Conservation (phyloP, 2,113 vertebrate species). For the Potamarius usumacintae region DNA sequence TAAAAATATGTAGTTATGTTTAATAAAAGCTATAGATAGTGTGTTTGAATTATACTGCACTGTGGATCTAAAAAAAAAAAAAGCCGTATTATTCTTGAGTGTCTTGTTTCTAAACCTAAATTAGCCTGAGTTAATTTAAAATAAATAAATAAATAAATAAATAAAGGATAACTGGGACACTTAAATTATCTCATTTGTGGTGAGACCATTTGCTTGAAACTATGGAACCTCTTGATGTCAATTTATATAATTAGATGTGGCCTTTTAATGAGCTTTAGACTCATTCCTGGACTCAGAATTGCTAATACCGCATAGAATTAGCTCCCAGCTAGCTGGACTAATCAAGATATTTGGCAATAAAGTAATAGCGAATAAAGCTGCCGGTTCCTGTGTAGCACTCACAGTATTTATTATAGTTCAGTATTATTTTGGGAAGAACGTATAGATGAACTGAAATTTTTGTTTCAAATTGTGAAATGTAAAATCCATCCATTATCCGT, state of each 20-base stretch:
- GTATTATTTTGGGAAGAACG: slow-evolving; percentile 30
- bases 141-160: neutral
- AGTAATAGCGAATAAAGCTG: slow-evolving; percentile 61
- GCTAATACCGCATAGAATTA: slow-evolving; percentile 51
- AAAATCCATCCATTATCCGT: too few species aligned
- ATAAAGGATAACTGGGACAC: neutral
- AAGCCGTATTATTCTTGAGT: neutral
- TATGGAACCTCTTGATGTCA: slow-evolving; percentile 28
- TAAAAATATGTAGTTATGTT: neutral
- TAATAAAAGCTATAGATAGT: neutral
- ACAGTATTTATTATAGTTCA: slow-evolving; percentile 57
- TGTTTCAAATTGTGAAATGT: neutral
- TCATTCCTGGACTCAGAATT: slow-evolving; percentile 55
- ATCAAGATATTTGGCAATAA: slow-evolving; percentile 57
- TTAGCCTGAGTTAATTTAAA: neutral
- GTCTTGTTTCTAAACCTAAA: slow-evolving; percentile 11
- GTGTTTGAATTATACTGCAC: neutral
- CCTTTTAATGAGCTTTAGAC: slow-evolving; percentile 52
- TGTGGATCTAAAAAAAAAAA: neutral
- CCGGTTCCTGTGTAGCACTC: slow-evolving; percentile 48
- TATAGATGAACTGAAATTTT: neutral
- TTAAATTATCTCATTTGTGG: neutral
- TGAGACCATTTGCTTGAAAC: slow-evolving; percentile 7
- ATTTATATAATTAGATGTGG: slow-evolving; percentile 42
- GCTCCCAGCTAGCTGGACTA: slow-evolving; percentile 57